These are phyloP conservation scores for Glyptemys insculpta DNA, from an alignment of 2,797 vertebrate species.

Conservation along the genomic window DNA sequence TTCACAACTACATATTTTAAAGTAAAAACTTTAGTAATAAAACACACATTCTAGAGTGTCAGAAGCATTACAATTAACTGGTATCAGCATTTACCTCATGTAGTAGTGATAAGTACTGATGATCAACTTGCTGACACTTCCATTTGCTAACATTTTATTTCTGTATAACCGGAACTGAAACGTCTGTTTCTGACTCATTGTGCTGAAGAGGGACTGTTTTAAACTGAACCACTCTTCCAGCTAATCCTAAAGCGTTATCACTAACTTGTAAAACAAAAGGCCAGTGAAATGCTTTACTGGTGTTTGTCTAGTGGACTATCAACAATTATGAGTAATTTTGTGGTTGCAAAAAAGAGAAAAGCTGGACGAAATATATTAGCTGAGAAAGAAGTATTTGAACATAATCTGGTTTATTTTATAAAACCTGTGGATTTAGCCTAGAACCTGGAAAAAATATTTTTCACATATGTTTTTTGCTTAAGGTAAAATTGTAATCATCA, in stretches of 20 bases:
- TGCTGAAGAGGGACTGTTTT: background rate
- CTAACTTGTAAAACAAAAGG: background rate
- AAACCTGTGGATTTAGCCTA: background rate
- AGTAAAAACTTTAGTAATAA: background rate
- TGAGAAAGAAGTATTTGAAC: background rate
- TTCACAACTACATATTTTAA: background rate
- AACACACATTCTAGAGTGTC: background rate
- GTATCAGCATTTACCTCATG: slow-evolving; percentile 18
- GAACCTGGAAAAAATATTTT: background rate
- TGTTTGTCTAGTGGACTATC: background rate
- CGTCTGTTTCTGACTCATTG: background rate
- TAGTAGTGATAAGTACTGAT: slow-evolving; percentile 51
- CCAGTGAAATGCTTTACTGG: background rate
- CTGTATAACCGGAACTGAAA: background rate
- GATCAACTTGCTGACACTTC: slow-evolving; percentile 33
- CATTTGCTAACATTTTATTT: slow-evolving; percentile 29
- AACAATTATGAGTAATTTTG: background rate
- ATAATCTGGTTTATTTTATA: background rate
- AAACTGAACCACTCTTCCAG: background rate
- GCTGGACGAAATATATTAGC: background rate
- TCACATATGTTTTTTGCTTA: background rate
- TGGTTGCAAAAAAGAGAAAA: background rate
- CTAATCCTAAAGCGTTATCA: background rate
- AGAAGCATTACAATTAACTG: background rate
- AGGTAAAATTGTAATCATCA: background rate